These are phyloP conservation scores for Urocitellus parryii DNA, from an alignment of 2,113 vertebrate species.

Conservation along the genomic window DNA sequence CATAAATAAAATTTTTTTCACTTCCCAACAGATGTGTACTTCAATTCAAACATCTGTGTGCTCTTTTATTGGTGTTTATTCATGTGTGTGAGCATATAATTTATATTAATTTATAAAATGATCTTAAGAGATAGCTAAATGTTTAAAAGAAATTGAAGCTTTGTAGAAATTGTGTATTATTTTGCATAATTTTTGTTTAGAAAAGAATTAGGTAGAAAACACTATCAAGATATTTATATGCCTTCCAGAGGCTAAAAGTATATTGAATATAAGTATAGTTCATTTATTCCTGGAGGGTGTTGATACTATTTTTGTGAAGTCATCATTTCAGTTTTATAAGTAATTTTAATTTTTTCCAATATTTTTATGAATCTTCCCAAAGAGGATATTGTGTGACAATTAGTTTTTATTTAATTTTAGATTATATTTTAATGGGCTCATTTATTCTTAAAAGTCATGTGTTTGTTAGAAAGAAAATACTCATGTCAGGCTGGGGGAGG, in stretches of 20 bases:
- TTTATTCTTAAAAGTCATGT: neutral
- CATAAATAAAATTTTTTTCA: slow-evolving; percentile 73
- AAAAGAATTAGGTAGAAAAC: neutral
- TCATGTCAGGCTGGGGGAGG: no score
- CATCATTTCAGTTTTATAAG: neutral
- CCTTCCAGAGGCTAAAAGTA: neutral
- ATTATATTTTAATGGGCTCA: neutral
- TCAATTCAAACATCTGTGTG: slow-evolving; percentile 83
- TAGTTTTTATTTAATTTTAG: neutral
- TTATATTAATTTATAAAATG: slow-evolving; percentile 74
- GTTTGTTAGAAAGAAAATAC: neutral
- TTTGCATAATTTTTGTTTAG: neutral
- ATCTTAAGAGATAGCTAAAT: slow-evolving; percentile 51
- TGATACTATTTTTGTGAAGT: neutral
- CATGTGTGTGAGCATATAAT: slow-evolving; percentile 73
- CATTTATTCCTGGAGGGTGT: neutral
- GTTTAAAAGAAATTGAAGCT: slow-evolving; percentile 32
- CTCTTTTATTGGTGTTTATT: slow-evolving; percentile 70
- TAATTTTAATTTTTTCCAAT: neutral
- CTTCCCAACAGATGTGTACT: slow-evolving; percentile 83
- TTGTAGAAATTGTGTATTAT: neutral
- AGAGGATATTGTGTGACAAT: neutral
- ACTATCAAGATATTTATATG: neutral
- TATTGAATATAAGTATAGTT: neutral
- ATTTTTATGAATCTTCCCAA: neutral